Evolutionary conservation across 2,797 vertebrate species (phyloP).

Genomic region (Lutjanus argentimaculatus): DNA sequence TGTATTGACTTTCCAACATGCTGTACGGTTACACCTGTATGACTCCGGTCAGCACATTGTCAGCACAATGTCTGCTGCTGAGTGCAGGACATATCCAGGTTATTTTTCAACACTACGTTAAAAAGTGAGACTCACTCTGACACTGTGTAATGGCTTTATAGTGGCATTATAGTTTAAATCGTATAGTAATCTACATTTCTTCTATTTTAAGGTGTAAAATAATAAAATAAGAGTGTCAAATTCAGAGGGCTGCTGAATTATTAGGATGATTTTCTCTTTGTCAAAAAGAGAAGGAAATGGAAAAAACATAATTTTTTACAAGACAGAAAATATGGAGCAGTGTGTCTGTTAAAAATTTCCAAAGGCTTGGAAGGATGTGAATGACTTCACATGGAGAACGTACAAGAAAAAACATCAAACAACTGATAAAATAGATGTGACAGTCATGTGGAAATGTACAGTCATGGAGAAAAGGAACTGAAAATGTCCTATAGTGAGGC

Average conservation of each 20-base stretch:
- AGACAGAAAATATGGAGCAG: not conserved
- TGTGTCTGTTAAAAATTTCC: not conserved
- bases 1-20: conserved; percentile 1
- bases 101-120: not conserved
- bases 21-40: not conserved
- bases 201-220: not conserved
- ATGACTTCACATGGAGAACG: conserved; percentile 18
- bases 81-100: not conserved
- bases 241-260: not conserved
- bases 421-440: conserved; percentile 8
- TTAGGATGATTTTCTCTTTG: no score
- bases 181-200: not conserved
- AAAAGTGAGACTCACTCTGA: not conserved
- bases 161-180: not conserved
- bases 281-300: not conserved
- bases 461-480: not conserved
- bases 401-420: not conserved
- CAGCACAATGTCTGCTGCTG: not conserved
- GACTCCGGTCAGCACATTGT: not conserved
- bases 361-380: not conserved
- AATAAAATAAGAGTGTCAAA: not conserved
- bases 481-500: not conserved
- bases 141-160: not conserved
- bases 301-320: not conserved
- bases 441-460: not conserved